A percentile compares a stretch with the other conserved stretches of the same genome.
phyloP scores from a whole-genome alignment of 2,113 vertebrate species.

The Orthonyx spaldingii region DNA sequence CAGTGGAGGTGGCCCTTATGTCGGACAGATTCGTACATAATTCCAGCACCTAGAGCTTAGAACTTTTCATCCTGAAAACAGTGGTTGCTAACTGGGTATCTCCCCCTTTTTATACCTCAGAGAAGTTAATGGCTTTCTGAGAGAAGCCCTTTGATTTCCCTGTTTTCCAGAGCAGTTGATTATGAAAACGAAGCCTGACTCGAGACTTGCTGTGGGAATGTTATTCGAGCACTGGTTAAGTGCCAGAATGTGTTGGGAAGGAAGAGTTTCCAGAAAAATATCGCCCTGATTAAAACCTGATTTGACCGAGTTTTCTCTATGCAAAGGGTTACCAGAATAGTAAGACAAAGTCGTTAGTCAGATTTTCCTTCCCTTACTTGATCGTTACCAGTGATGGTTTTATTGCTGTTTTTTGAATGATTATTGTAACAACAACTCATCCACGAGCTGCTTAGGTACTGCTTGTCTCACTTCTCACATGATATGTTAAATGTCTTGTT shows the following conservation, averaged over 20 bases:
- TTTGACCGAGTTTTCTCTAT: slow-evolving; percentile 41
- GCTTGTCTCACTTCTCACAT: background rate
- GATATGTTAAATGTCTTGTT: background rate
- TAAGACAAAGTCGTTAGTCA: slow-evolving; percentile 38
- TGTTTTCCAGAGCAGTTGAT: slow-evolving; percentile 2
- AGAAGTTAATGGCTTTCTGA: background rate
- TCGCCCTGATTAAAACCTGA: slow-evolving; percentile 60
- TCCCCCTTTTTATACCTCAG: background rate
- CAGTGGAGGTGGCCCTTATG: background rate
- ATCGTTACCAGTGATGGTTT: slow-evolving; percentile 52
- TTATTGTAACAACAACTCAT: slow-evolving; percentile 15
- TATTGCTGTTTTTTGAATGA: slow-evolving; percentile 32
- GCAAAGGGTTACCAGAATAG: slow-evolving; percentile 63
- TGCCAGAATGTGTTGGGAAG: slow-evolving; percentile 54
- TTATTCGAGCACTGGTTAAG: slow-evolving; percentile 34
- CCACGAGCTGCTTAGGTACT: background rate
- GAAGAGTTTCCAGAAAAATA: slow-evolving; percentile 58
- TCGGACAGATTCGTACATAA: background rate
- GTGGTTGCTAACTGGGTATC: background rate
- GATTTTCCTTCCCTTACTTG: slow-evolving; percentile 57
- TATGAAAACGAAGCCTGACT: background rate
- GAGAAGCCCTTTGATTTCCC: background rate
- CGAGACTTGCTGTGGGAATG: slow-evolving; percentile 19
- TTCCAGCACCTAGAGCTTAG: background rate
- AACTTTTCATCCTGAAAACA: background rate